phyloP scores from a whole-genome alignment of 2,888 invertebrate species.

The Ennomos quercinarius region DNA sequence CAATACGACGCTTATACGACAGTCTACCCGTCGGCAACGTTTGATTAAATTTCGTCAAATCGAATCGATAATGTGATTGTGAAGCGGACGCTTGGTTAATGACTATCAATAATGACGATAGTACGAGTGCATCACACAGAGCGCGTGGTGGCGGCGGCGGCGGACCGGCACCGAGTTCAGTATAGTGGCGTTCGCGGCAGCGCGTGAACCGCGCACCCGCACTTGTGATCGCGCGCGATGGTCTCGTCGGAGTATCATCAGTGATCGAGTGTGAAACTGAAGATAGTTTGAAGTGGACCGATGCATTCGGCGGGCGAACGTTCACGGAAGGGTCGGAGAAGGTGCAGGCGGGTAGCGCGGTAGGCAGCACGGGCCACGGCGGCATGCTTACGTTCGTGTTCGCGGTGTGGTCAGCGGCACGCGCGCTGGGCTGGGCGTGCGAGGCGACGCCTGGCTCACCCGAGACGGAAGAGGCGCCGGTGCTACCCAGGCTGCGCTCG shows the following conservation, averaged over 20 bases:
- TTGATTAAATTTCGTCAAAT: slow-evolving; percentile 49
- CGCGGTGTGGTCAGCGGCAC: slow-evolving; percentile 87
- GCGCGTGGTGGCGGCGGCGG: slow-evolving; percentile 57
- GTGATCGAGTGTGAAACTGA: slow-evolving; percentile 51
- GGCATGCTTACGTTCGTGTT: slow-evolving; percentile 87
- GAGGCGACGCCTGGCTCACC: slow-evolving; percentile 63
- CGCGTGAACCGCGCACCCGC: slow-evolving; percentile 68
- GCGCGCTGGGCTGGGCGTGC: slow-evolving; percentile 83
- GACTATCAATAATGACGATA: slow-evolving; percentile 75
- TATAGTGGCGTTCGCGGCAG: slow-evolving; percentile 68
- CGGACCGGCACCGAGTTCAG: slow-evolving; percentile 60
- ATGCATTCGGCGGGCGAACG: slow-evolving; percentile 63
- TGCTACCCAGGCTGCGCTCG: slow-evolving; percentile 77
- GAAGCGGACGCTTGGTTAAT: slow-evolving; percentile 56
- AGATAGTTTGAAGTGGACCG: slow-evolving; percentile 58
- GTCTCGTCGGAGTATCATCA: slow-evolving; percentile 44
- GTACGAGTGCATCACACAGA: slow-evolving; percentile 63
- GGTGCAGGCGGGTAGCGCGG: slow-evolving; percentile 62
- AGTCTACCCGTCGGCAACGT: slow-evolving; percentile 39
- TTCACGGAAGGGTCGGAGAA: slow-evolving; percentile 63
- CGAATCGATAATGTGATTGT: slow-evolving; percentile 46
- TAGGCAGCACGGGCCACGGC: slow-evolving; percentile 47
- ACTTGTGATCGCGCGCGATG: slow-evolving; percentile 62
- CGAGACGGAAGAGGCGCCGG: slow-evolving; percentile 72
- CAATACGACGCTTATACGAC: slow-evolving; percentile 37